Evolutionary conservation across 1,140 invertebrate species (phyloP).

Genomic region (Caenorhabditis tropicalis): DNA sequence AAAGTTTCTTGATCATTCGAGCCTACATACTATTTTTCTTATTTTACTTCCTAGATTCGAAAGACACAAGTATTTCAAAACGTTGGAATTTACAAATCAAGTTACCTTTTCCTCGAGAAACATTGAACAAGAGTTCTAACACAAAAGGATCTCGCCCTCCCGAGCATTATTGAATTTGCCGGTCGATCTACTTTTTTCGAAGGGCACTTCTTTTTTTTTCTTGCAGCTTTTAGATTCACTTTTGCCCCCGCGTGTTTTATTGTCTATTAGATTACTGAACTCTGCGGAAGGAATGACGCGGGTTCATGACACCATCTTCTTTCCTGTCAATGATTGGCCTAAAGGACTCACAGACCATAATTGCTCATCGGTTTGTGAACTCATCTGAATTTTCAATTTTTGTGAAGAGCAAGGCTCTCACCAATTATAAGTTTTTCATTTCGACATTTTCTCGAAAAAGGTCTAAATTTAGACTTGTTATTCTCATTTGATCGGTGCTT

Average conservation of each 20-base stretch:
- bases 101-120: background rate
- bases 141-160: background rate
- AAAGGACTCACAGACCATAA: background rate
- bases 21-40: too few species aligned
- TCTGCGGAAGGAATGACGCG: background rate
- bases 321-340: background rate
- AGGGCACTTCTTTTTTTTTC: background rate
- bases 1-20: background rate
- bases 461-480: constrained; percentile 6
- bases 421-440: background rate
- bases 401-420: background rate
- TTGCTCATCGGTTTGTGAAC: background rate
- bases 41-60: too few species aligned
- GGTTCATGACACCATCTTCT: background rate
- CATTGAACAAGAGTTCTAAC: constrained; percentile 28
- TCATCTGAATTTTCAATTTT: background rate
- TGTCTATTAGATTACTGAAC: background rate
- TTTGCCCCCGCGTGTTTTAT: background rate
- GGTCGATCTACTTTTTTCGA: background rate
- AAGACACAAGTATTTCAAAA: too few species aligned
- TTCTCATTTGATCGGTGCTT: too few species aligned
- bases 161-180: background rate
- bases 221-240: background rate
- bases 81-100: background rate
- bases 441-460: background rate